Evolutionary conservation across 2,888 invertebrate genomes (phyloP), one percentile per base, ranked within the genome.

Genomic region (Acanthococcus lagerstroemiae): DNA sequence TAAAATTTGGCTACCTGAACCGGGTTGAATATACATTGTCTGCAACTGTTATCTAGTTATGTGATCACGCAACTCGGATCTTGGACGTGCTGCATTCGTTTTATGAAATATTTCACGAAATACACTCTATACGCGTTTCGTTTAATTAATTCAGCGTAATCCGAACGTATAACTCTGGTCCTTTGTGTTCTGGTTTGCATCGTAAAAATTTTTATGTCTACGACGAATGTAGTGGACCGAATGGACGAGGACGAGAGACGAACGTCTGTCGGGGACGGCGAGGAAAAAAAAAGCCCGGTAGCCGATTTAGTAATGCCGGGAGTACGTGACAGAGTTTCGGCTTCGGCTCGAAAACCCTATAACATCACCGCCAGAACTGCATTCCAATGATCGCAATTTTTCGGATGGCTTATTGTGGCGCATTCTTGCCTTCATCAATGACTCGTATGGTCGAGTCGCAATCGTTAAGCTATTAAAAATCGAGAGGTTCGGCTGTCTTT

Each of bases 351-450:
- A 52, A 52, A 52, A 52, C 19, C 19, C 9, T 48, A 48, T 9
- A 7, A n/a, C 19, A 45, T 52, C 52, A 24, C 52, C 52, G 52
- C 52, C 52, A 24, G 24, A 52, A 52, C 52, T 21, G 22, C 52
- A 52, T 52, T 52, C 52, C 52, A 9, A 52, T 52, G 52, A 22
- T 52, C 12, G 52, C 52, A 22, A 22, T 17, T 52, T 52, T 52
- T 52, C 52, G 22, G 48, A 52, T 52, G 24, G 52, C 24, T 22
- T 52, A 52, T 52, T 52, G 52, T 52, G 22, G 24, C 22, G 52
- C 52, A 52, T 52, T 52, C 52, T 52, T 52, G 22, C 52, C 21
- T 52, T 52, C 52, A 52, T 52, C 52, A 52, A 52, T 52, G 52
- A 52, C 52, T 52, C n/a, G n/a, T n/a, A n/a, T n/a, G n/a, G n/a